Conservation (phyloP, 2,888 invertebrate species). For the Oscheius sp. region DNA sequence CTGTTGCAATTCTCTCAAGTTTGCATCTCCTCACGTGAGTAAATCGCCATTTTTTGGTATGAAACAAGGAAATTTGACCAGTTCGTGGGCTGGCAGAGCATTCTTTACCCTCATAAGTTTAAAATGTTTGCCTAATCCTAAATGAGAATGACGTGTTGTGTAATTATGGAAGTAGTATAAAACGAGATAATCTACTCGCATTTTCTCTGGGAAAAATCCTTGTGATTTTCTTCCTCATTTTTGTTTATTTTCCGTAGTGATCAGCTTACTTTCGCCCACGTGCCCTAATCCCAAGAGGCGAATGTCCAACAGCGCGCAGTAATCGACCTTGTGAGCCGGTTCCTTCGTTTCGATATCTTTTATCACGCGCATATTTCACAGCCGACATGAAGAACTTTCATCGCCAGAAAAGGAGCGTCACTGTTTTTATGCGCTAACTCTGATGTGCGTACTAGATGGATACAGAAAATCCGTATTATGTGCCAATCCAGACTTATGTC, state of each 20-base stretch:
- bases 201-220: neutral
- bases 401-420: neutral
- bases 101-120: too few relatives aligned
- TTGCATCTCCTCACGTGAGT: too few relatives aligned
- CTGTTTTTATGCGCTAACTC: constrained; percentile 20
- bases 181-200: too few relatives aligned
- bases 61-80: too few relatives aligned
- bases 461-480: constrained; percentile 27
- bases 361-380: constrained; percentile 37
- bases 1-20: too few relatives aligned
- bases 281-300: neutral
- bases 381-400: constrained; percentile 27
- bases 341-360: constrained; percentile 33
- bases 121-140: neutral
- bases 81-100: too few relatives aligned
- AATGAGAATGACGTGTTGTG: neutral
- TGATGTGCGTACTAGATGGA: constrained; percentile 20
- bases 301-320: constrained; percentile 23
- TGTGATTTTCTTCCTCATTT: neutral
- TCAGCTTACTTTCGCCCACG: neutral
- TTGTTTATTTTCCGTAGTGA: neutral
- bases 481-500: constrained; percentile 27
- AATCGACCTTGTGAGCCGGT: constrained; percentile 38
- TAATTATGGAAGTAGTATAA: constrained; percentile 1
- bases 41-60: too few relatives aligned